Evolutionary conservation across 2,113 vertebrate genomes (phyloP).

Genomic region (Sander lucioperca): DNA sequence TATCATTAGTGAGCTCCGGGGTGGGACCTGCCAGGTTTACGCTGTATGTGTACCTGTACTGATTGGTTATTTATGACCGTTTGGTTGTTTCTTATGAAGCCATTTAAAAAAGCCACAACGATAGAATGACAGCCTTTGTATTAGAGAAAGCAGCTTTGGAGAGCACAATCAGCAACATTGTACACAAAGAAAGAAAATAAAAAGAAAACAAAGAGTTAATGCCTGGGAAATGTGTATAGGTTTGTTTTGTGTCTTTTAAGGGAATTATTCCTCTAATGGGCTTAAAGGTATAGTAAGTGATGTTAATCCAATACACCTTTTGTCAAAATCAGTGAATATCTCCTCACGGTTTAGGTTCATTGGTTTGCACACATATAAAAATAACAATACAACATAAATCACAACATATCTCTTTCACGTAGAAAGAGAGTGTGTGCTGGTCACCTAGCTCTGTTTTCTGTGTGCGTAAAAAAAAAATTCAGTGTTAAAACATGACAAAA

Average conservation of each 20-base stretch:
- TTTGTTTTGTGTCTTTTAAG: conserved; percentile 18
- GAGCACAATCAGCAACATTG: background rate
- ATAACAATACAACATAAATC: too few species aligned
- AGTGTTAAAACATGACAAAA: too few species aligned
- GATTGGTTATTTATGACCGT: background rate
- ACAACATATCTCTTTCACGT: too few species aligned
- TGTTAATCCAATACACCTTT: too few species aligned
- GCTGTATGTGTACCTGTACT: background rate
- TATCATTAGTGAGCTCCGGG: conserved; percentile 14
- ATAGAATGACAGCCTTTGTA: background rate
- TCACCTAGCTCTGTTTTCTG: too few species aligned
- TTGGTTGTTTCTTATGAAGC: background rate
- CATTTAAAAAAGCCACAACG: background rate
- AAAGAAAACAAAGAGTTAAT: background rate
- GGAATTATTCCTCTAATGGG: background rate
- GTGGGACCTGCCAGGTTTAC: background rate
- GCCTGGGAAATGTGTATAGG: background rate
- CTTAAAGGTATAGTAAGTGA: background rate
- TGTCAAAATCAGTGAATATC: too few species aligned
- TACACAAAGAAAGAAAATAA: background rate
- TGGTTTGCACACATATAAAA: too few species aligned
- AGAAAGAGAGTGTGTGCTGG: too few species aligned
- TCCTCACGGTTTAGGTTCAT: too few species aligned
- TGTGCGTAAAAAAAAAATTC: too few species aligned
- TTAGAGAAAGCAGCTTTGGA: background rate